Base-by-base conservation (phyloP, 2,113 vertebrate species). In the Oxyura jamaicensis region DNA sequence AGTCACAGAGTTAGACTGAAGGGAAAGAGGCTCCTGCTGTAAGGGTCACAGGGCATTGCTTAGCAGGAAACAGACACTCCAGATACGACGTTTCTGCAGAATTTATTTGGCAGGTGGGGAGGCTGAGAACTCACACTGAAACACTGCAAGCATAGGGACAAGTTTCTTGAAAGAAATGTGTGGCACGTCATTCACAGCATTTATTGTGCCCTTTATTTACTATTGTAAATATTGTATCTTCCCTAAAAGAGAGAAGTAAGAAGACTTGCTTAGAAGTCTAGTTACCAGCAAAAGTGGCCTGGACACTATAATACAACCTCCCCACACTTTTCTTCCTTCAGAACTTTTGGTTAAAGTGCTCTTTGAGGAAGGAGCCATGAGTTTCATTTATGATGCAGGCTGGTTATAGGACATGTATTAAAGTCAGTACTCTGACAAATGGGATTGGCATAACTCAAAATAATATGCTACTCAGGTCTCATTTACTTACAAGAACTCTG, bases 41-140 rank as follows among this genome's bases (percentile, higher is more conserved):
- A 66, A 11, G 26, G 86, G 97, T 97, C 95, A 95, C 33, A 35
- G 91, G 92, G 62, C 83, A 90, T 39, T 88, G 46, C 77, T 77
- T 92, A 88, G 52, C 93, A 94, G 95, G 97, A 97, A 97, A 92
- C 86, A 65, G 69, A 33, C 62, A 56, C 41, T 81, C 26, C 67
- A 21, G 65, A 60, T 33, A 41, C 68, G 86, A 94, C 21, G 19
- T 48, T 62, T 74, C 76, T 84, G 36, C 31, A 76, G 50, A 65
- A 91, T 92, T 94, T 93, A 55, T 60, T 74, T 93, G 46, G 35
- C 65, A 90, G 65, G 53, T 93, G 72, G 23, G 28, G 33, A 79
- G 21, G 21, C 52, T 92, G 73, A 65, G 20, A 59, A 12, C 48
- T 17, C 41, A 78, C 10, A 23, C 31, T 65, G 6, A 39, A 39